Evolutionary conservation across 2,888 invertebrate species (phyloP), one percentile per base, ranked within the genome.

Genomic region (Drosophila yooni): DNA sequence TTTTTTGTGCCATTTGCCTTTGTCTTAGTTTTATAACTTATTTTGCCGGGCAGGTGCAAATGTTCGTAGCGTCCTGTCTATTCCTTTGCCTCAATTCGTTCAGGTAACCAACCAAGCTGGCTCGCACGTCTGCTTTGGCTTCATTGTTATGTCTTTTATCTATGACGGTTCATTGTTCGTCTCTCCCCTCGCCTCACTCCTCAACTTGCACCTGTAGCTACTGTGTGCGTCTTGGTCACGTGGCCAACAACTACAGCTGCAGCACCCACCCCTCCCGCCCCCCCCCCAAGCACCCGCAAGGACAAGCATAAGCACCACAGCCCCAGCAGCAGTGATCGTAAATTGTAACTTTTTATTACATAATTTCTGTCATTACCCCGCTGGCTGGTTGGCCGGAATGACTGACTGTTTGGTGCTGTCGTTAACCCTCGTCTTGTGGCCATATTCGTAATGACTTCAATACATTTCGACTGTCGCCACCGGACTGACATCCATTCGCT

Each of bases 341-440:
- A 91, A 91, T 91, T 91, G 91, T 83, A 90, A 88, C 88, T 88
- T 91, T 91, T 91, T 91, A 91, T 91, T 91, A 91, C 89, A 90
- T 91, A 91, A 91, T 91, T 91, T 91, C 88, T 90, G 90, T 87
- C 91, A 89, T 91, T 91, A 91, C 87, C 80, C 82, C 76, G 64
- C 81, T 75, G 87, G 72, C 71, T 81, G 65, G 73, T 69, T 72
- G 81, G 68, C 43, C 65, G 61, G 69, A 68, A 66, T 70, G 81
- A 74, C 65, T 82, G 74, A 36, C 61, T 76, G 76, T 75, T 68
- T 68, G 82, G 56, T 63, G 59, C 67, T 58, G 58, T 59, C 68
- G 69, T 80, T 84, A 82, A 78, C 83, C 79, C 86, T 77, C 82
- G 79, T 88, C 81, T 68, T 81, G 68, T 60, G 86, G 88, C 88